Evolutionary conservation across 92 coral and sea anemone genomes (phyloP).

Genomic region (Palythoa grandiflora): DNA sequence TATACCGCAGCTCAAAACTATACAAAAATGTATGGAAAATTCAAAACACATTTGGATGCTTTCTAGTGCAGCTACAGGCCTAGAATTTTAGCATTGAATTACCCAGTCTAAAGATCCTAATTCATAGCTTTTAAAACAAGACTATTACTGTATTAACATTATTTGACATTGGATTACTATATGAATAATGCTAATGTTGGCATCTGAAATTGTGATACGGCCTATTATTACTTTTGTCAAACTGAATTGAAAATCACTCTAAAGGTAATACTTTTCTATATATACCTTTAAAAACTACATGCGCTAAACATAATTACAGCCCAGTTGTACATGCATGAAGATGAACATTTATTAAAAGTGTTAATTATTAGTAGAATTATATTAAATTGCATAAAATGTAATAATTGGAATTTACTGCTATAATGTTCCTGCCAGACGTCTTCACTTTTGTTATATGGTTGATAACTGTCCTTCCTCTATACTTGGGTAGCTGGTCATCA

Average conservation of each 20-base stretch:
- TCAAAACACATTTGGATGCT: no score
- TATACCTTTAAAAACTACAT: neutral
- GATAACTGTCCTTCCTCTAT: conserved; percentile 30
- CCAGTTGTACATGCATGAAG: neutral
- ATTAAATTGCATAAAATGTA: neutral
- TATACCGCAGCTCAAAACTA: no score
- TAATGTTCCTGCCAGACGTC: neutral
- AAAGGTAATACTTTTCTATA: neutral
- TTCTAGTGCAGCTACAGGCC: no score
- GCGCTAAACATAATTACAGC: neutral
- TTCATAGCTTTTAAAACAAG: no score
- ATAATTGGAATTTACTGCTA: neutral
- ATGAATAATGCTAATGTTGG: no score
- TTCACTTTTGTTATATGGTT: conserved; percentile 44
- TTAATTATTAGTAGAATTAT: neutral
- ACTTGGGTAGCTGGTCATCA: conserved; percentile 40
- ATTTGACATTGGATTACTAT: no score
- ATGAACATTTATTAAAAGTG: neutral
- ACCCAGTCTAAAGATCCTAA: no score
- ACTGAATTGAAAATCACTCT: no score
- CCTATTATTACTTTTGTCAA: neutral
- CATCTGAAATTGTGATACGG: no score
- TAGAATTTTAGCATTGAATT: no score
- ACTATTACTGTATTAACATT: no score
- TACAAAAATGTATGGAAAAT: no score